phyloP scores from a whole-genome alignment of 2,113 vertebrate genomes.

The Nanger granti region DNA sequence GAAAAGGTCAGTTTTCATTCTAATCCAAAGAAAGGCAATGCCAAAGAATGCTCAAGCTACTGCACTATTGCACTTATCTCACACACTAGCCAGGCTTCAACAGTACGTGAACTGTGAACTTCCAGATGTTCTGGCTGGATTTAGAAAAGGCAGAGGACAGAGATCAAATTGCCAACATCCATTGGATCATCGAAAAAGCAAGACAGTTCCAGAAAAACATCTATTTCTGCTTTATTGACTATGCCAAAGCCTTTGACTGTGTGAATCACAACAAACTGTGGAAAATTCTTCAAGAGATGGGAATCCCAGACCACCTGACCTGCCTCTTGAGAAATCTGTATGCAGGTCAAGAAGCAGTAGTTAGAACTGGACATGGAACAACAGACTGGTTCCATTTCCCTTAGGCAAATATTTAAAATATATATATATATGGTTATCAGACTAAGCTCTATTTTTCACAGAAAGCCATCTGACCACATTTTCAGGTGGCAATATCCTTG shows the following conservation, averaged over 20 bases:
- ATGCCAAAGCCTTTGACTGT: background rate
- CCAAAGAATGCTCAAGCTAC: background rate
- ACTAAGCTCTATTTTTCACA: background rate
- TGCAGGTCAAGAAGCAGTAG: background rate
- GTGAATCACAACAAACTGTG: background rate
- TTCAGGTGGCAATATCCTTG: background rate
- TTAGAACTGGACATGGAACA: background rate
- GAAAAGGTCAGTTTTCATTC: background rate
- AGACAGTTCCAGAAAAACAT: background rate
- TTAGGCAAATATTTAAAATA: background rate
- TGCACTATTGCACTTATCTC: background rate
- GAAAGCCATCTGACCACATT: background rate
- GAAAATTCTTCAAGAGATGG: background rate
- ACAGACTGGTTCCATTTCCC: background rate
- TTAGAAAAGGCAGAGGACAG: background rate
- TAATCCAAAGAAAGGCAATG: background rate
- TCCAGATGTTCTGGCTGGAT: background rate
- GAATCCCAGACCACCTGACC: background rate
- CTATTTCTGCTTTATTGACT: background rate
- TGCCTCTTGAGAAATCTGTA: background rate
- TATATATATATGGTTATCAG: background rate
- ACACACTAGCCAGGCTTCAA: background rate
- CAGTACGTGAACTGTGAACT: rapidly evolving
- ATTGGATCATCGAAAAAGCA: background rate
- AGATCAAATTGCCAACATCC: background rate